Conservation (phyloP, 2,888 invertebrate genomes). For the Tiliacea aurago region DNA sequence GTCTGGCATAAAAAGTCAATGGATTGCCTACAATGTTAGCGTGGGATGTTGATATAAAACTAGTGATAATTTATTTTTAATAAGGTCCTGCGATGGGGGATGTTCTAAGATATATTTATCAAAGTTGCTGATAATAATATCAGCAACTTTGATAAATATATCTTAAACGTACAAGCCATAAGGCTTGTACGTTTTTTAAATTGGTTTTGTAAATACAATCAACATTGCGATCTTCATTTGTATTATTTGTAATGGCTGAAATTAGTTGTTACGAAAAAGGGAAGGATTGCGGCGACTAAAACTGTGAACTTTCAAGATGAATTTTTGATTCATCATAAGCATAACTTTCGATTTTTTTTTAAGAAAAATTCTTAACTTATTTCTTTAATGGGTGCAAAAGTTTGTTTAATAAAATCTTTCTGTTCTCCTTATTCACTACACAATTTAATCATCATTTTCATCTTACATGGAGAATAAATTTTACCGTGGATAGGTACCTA, state of each 20-base stretch:
- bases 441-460: not conserved
- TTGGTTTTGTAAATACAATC: constrained; percentile 15
- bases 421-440: not conserved
- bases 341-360: too few species aligned
- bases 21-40: constrained; percentile 34
- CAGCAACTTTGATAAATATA: too few species aligned
- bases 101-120: constrained; percentile 44
- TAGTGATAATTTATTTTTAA: constrained; percentile 50
- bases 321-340: too few species aligned
- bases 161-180: too few species aligned
- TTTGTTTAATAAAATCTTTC: not conserved
- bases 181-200: constrained; percentile 31
- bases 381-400: too few species aligned
- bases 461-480: not conserved
- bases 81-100: constrained; percentile 28
- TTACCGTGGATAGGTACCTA: not conserved
- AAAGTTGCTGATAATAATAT: constrained; percentile 26
- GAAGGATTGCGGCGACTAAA: too few species aligned
- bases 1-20: constrained; percentile 37
- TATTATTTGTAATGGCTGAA: too few species aligned
- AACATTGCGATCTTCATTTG: not conserved
- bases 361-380: too few species aligned
- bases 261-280: too few species aligned
- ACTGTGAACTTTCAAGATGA: too few species aligned
- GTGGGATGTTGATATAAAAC: constrained; percentile 36